Evolutionary conservation across 2,113 vertebrate genomes (phyloP).

Genomic region (Plotosus lineatus): DNA sequence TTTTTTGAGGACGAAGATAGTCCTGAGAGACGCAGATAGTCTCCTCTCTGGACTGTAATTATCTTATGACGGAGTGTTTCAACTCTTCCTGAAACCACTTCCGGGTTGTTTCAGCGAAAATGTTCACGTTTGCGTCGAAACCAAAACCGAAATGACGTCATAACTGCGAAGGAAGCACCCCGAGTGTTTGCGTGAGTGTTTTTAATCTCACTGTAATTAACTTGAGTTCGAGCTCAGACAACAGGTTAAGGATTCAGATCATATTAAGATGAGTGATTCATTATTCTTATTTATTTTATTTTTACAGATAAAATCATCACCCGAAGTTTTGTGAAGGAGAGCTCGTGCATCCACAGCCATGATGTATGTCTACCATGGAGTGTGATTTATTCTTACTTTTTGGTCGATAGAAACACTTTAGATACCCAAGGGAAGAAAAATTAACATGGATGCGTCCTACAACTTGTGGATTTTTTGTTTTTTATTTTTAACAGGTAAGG

Average conservation of each 20-base stretch:
- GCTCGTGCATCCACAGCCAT: slow-evolving; percentile 59
- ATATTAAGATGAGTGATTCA: not conserved
- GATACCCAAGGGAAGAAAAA: not conserved
- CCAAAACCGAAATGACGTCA: not conserved
- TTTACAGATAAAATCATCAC: slow-evolving; percentile 25
- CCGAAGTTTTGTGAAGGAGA: slow-evolving; percentile 12
- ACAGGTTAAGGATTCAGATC: not conserved
- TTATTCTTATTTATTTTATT: not conserved
- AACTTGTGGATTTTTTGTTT: slow-evolving; percentile 54
- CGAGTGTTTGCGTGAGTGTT: no score
- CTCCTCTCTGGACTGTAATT: no score
- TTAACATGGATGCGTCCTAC: slow-evolving; percentile 57
- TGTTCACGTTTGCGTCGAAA: not conserved
- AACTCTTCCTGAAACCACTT: not conserved
- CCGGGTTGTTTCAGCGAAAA: not conserved
- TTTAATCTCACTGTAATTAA: not conserved
- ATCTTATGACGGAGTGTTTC: not conserved
- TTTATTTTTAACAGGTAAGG: slow-evolving; percentile 63
- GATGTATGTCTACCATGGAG: slow-evolving; percentile 18
- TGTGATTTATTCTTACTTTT: slow-evolving; percentile 31
- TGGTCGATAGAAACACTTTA: not conserved
- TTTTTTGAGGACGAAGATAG: not conserved
- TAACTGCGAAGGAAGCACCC: not conserved
- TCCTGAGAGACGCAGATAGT: no score
- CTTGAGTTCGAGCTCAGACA: not conserved